A percentile compares a stretch with the other conserved stretches of the same genome.
These are phyloP conservation scores for Mesoclemmys tuberculata DNA, from an alignment of 2,113 vertebrate genomes.

Conservation along the genomic window DNA sequence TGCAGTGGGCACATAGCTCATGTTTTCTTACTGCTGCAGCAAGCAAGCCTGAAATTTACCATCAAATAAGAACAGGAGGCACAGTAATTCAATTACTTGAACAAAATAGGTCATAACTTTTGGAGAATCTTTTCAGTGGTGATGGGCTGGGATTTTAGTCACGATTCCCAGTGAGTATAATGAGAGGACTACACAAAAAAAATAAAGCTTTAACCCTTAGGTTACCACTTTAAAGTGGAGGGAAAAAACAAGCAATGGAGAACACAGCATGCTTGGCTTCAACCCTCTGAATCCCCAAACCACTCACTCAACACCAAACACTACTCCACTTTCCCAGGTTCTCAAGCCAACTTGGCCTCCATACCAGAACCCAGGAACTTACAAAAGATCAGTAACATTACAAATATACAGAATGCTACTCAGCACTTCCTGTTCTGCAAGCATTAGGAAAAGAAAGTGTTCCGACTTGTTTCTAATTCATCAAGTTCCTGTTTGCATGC, in stretches of 20 bases:
- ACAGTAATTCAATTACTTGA: neutral
- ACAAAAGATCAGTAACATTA: neutral
- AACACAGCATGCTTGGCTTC: neutral
- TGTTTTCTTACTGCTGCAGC: neutral
- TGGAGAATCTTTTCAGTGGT: neutral
- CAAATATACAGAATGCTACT: neutral
- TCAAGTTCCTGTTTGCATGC: neutral
- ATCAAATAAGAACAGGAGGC: neutral
- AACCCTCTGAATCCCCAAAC: neutral
- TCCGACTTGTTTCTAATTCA: neutral
- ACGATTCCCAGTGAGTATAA: neutral
- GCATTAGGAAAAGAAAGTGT: constrained; percentile 4
- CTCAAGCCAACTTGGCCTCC: neutral
- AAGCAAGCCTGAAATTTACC: neutral
- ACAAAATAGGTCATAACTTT: neutral
- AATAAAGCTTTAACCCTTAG: neutral
- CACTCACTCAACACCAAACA: neutral
- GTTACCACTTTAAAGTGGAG: neutral
- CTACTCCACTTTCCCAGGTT: neutral
- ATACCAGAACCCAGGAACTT: neutral
- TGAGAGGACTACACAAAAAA: neutral
- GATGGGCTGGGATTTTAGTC: neutral
- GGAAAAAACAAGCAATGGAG: neutral
- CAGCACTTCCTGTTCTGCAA: neutral
- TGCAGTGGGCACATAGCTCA: neutral